Evolutionary conservation across 2,113 vertebrate genomes (phyloP), one percentile per base, ranked within the genome.

Genomic region (Colossoma macropomum): DNA sequence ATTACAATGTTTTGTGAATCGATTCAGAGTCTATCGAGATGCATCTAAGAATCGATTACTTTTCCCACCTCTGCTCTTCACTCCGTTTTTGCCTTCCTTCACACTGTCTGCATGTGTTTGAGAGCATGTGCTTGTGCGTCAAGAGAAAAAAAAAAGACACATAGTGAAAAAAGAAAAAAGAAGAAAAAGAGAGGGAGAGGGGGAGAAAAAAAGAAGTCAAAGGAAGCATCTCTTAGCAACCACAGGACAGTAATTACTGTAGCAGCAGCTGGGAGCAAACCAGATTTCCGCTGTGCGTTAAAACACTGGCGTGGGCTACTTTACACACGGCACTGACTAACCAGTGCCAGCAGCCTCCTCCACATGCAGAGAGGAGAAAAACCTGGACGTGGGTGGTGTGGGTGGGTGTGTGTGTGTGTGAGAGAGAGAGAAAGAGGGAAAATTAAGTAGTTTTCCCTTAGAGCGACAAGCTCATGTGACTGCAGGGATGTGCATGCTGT

Each of bases 201-300:
- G 28, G 27, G 34, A 25, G 62, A 65, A 89, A 92, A 90, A 69
- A 85, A 89, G 93, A 94, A 94, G 92, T 95, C 94, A 94, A 95
- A 95, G 93, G 94, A 95, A 94, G 90, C 94, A 96, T 97, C 95
- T 96, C 95, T 95, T 97, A 96, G 95, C 94, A 97, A 96, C 95
- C 94, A 95, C 95, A 96, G 94, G 94, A 96, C 94, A 96, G 93
- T 97, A 96, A 96, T 97, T 97, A 96, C 95, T 97, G 95, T 95
- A 96, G 95, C 94, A 96, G 93, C 95, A 96, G 93, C 94, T 97
- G 94, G 95, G 94, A 96, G 93, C 94, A 95, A 96, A 97, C 93
- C 95, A 96, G 95, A 96, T 97, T 96, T 97, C 94, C 94, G 93
- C 93, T 96, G 95, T 96, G 94, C 91, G 94, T 96, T 97, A 96